Percentiles rank a stretch among this genome's conserved stretches.
Conservation (phyloP, 1,140 invertebrate genomes). For the Drosophila neocordata region DNA sequence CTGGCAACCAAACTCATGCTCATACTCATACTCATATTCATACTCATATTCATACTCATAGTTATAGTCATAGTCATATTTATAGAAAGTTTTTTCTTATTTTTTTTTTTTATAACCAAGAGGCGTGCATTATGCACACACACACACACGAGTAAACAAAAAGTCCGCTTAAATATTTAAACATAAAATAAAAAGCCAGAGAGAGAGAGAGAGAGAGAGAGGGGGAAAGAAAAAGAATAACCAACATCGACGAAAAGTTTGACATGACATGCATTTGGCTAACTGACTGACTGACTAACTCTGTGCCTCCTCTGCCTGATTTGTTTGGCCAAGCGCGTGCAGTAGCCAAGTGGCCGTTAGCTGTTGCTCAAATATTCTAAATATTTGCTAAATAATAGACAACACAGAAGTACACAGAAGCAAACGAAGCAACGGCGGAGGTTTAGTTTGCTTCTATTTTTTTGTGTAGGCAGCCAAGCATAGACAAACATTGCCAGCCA, state of each 20-base stretch:
- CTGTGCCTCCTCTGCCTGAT: slow-evolving; percentile 57
- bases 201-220: too few species aligned
- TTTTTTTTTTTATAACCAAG: slow-evolving; percentile 16
- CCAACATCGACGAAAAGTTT: slow-evolving; percentile 28
- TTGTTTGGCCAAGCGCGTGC: slow-evolving; percentile 73
- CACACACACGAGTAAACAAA: slow-evolving; percentile 29
- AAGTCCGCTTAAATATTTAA: slow-evolving; percentile 57
- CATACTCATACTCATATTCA: too few species aligned
- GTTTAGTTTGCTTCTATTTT: slow-evolving; percentile 44
- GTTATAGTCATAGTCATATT: slow-evolving; percentile 62
- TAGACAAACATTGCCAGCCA: slow-evolving; percentile 65
- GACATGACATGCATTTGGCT: slow-evolving; percentile 53
- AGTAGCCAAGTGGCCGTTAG: slow-evolving; percentile 74
- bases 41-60: slow-evolving; percentile 23
- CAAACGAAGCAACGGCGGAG: neutral
- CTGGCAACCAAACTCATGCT: slow-evolving; percentile 34
- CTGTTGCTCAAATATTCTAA: slow-evolving; percentile 77
- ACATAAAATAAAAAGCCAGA: slow-evolving; percentile 47
- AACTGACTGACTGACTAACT: slow-evolving; percentile 14
- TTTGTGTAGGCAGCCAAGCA: slow-evolving; percentile 56
- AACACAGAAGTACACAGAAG: slow-evolving; percentile 34
- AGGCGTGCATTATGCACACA: slow-evolving; percentile 41
- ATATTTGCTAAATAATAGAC: slow-evolving; percentile 81
- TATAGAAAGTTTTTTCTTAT: slow-evolving; percentile 67
- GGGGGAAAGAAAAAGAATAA: slow-evolving; percentile 3